These are phyloP conservation scores for Chitala chitala DNA, from an alignment of 2,113 vertebrate species.

Conservation along the genomic window DNA sequence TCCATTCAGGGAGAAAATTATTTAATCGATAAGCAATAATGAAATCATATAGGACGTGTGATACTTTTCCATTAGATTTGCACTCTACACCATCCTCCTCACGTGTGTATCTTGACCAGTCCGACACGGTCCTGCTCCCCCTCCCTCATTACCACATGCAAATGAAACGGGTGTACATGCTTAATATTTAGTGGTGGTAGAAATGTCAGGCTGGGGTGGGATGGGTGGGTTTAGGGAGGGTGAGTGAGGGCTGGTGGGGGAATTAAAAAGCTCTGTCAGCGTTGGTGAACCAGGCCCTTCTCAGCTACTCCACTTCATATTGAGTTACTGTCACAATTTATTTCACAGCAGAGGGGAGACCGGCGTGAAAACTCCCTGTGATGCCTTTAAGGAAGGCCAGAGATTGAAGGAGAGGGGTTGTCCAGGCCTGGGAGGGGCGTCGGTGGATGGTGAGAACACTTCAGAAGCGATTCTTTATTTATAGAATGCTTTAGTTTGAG, in stretches of 20 bases:
- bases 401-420: slow-evolving; percentile 46
- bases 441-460: slow-evolving; percentile 53
- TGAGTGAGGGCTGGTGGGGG: slow-evolving; percentile 54
- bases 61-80: not conserved
- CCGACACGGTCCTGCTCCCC: slow-evolving; percentile 51
- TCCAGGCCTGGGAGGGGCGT: not conserved
- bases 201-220: slow-evolving; percentile 61
- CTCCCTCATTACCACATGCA: slow-evolving; percentile 67
- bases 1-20: not conserved
- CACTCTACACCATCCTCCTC: too few relatives aligned
- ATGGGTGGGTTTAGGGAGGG: not conserved
- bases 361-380: slow-evolving; percentile 59
- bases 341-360: slow-evolving; percentile 57
- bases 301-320: slow-evolving; percentile 70
- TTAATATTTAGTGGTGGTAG: slow-evolving; percentile 74
- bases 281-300: slow-evolving; percentile 65
- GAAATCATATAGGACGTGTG: not conserved
- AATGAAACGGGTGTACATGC: slow-evolving; percentile 70
- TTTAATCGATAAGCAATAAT: not conserved
- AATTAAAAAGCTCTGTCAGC: slow-evolving; percentile 73
- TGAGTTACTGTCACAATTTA: slow-evolving; percentile 74
- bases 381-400: slow-evolving; percentile 59
- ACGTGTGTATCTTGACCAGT: slow-evolving; percentile 60
- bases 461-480: slow-evolving; percentile 51
- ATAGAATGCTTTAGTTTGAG: slow-evolving; percentile 44